phyloP scores from a whole-genome alignment of 2,113 vertebrate species.

The Periophthalmodon schlosseri region DNA sequence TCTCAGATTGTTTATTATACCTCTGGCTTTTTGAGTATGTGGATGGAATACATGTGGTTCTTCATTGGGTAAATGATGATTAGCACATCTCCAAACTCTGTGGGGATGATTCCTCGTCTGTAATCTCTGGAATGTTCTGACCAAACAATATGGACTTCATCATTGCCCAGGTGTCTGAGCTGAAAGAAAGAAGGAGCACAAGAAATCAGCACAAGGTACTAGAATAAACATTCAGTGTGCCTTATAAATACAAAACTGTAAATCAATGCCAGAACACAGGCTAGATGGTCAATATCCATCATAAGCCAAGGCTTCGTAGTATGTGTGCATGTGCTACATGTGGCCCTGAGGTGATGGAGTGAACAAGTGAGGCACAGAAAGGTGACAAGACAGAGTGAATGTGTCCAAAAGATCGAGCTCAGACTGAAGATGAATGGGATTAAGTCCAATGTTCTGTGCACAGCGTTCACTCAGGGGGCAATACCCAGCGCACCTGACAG shows the following conservation, averaged over 20 bases:
- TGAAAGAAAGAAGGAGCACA: slow-evolving; percentile 48
- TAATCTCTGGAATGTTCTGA: slow-evolving; percentile 98
- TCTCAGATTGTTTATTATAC: slow-evolving; percentile 60
- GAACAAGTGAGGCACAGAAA: slow-evolving; percentile 58
- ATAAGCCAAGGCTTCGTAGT: slow-evolving; percentile 53
- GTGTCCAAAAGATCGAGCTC: slow-evolving; percentile 54
- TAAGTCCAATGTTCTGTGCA: slow-evolving; percentile 25
- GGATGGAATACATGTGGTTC: slow-evolving; percentile 98
- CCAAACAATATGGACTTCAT: slow-evolving; percentile 99
- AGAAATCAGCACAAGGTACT: slow-evolving; percentile 2
- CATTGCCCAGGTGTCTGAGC: slow-evolving; percentile 97
- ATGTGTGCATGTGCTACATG: slow-evolving; percentile 25
- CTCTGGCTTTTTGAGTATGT: slow-evolving; percentile 98
- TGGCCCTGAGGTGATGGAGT: slow-evolving; percentile 68
- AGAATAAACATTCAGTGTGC: slow-evolving; percentile 11
- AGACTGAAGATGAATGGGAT: slow-evolving; percentile 57
- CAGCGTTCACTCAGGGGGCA: slow-evolving; percentile 23
- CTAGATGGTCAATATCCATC: slow-evolving; percentile 53
- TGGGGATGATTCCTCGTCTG: slow-evolving; percentile 96
- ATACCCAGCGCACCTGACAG: slow-evolving; percentile 39
- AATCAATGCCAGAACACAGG: slow-evolving; percentile 22
- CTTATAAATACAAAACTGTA: slow-evolving; percentile 16
- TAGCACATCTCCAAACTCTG: slow-evolving; percentile 97
- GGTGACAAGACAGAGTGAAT: slow-evolving; percentile 60
- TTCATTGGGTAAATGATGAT: slow-evolving; percentile 99